Percentiles rank a stretch among this genome's conserved stretches.
phyloP scores from a whole-genome alignment of 2,888 invertebrate species.

The Drosophila histrio region DNA sequence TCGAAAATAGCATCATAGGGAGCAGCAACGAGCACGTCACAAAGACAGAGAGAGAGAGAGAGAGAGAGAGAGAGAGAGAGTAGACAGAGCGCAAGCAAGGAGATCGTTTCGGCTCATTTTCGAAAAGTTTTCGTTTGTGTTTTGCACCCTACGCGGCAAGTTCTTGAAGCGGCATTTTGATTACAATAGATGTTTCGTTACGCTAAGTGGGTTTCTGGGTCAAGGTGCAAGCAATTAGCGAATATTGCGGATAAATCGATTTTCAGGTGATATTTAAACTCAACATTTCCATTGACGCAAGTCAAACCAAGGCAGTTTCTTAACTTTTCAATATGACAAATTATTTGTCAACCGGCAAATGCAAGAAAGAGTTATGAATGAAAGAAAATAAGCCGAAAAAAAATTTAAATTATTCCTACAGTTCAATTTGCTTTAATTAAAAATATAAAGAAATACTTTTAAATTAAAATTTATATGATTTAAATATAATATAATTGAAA shows the following conservation, averaged over 20 bases:
- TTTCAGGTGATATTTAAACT: slow-evolving; percentile 21
- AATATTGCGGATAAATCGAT: slow-evolving; percentile 18
- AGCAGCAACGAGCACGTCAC: slow-evolving; percentile 4
- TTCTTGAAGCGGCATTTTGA: slow-evolving; percentile 34
- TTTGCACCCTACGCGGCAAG: slow-evolving; percentile 56
- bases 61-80: neutral
- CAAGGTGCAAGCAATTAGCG: slow-evolving; percentile 60
- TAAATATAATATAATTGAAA: too few species aligned
- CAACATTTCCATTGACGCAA: slow-evolving; percentile 31
- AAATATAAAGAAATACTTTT: too few species aligned
- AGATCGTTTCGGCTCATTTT: slow-evolving; percentile 35
- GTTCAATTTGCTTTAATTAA: too few species aligned
- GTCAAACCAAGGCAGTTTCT: slow-evolving; percentile 29
- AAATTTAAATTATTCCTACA: too few species aligned
- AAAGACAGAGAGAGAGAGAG: slow-evolving; percentile 1
- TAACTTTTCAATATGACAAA: neutral
- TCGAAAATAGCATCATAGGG: slow-evolving; percentile 51
- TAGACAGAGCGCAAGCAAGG: neutral
- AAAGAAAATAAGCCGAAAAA: neutral
- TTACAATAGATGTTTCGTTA: slow-evolving; percentile 17
- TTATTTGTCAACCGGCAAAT: neutral
- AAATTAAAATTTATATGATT: too few species aligned
- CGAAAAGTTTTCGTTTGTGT: slow-evolving; percentile 54
- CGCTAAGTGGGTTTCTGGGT: slow-evolving; percentile 66
- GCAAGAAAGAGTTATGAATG: neutral